Conservation (phyloP, 2,113 vertebrate species). For the Burhinus bistriatus region DNA sequence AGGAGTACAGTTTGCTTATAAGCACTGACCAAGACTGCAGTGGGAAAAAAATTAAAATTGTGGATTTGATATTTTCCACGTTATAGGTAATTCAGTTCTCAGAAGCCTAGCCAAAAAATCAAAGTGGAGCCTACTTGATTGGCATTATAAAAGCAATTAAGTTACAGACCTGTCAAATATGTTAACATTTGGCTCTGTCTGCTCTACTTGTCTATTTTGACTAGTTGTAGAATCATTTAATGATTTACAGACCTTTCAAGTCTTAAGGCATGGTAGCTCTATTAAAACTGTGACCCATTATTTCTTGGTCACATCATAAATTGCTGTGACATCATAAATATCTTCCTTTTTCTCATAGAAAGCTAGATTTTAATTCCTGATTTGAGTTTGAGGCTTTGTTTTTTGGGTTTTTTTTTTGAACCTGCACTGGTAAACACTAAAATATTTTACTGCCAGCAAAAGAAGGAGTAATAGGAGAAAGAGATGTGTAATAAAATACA, state of each 20-base stretch:
- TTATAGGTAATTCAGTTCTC: conserved; percentile 68
- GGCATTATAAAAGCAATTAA: conserved; percentile 80
- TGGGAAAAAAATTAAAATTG: conserved; percentile 41
- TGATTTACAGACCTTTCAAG: conserved; percentile 74
- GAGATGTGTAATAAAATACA: background rate
- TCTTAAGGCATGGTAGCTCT: conserved; percentile 52
- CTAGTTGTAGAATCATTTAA: conserved; percentile 68
- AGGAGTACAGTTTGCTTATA: conserved; percentile 27
- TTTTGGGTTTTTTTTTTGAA: background rate
- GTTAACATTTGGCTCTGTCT: conserved; percentile 67
- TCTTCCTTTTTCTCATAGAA: conserved; percentile 38
- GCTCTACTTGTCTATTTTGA: conserved; percentile 73
- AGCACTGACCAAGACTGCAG: conserved; percentile 66
- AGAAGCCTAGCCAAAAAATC: conserved; percentile 74
- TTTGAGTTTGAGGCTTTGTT: background rate
- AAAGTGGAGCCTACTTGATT: conserved; percentile 73
- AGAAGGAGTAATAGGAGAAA: background rate
- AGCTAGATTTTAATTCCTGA: conserved; percentile 6
- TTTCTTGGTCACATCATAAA: conserved; percentile 58
- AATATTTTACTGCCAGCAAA: conserved; percentile 19
- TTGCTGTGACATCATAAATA: conserved; percentile 56
- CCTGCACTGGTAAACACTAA: background rate
- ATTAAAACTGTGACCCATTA: conserved; percentile 57
- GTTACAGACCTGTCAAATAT: conserved; percentile 72
- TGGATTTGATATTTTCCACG: conserved; percentile 67